Evolutionary conservation across 1,140 invertebrate genomes (phyloP).

Genomic region (Caenorhabditis inopinata): DNA sequence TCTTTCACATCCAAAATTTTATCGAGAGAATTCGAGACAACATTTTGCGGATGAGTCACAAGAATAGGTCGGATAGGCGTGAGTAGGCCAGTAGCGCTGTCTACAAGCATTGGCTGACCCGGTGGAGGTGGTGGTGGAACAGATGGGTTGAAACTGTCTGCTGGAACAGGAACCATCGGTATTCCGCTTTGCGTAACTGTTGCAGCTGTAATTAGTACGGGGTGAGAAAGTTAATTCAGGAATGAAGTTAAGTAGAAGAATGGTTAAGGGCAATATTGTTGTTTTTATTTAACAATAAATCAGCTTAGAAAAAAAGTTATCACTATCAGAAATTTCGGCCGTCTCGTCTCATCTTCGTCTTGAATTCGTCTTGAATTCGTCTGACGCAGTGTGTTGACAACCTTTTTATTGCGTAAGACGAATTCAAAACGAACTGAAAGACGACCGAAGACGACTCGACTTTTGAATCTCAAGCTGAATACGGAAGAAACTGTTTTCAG

Average conservation of each 20-base stretch:
- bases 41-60: constrained; percentile 49
- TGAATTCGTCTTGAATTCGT: no score
- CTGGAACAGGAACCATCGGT: constrained; percentile 41
- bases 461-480: no score
- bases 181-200: background rate
- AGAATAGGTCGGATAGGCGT: constrained; percentile 5
- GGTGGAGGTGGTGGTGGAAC: constrained; percentile 41
- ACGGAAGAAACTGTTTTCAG: no score
- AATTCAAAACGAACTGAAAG: no score
- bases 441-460: no score
- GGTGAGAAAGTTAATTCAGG: background rate
- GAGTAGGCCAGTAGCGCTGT: background rate
- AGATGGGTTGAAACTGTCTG: constrained; percentile 48
- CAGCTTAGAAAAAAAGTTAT: no score
- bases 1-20: constrained; percentile 60
- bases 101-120: background rate
- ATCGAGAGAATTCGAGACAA: constrained; percentile 56
- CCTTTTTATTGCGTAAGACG: no score
- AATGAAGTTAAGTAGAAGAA: background rate
- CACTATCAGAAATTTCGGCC: no score
- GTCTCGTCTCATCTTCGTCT: no score
- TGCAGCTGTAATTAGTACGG: background rate
- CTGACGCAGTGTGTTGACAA: no score
- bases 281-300: no score
- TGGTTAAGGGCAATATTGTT: no score